Evolutionary conservation across 2,113 vertebrate species (phyloP).

Genomic region (Uropsilus gracilis): DNA sequence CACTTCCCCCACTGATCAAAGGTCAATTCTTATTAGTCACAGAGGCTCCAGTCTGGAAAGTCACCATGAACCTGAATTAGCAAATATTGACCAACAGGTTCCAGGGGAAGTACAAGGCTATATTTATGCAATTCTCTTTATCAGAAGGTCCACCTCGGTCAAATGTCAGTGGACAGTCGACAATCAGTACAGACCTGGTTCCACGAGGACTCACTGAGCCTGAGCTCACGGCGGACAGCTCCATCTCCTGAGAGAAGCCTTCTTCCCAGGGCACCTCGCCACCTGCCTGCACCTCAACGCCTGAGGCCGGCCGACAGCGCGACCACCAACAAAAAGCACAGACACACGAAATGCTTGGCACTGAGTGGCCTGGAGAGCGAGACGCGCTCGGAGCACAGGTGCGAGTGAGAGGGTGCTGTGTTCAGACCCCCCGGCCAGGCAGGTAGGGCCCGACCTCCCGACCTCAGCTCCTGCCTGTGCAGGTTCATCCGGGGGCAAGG

Average conservation of each 20-base stretch:
- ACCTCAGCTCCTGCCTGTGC: too few species aligned
- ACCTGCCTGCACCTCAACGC: accelerated
- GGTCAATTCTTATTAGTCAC: not conserved
- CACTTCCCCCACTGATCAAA: not conserved
- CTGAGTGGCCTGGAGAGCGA: too few species aligned
- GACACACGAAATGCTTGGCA: not conserved
- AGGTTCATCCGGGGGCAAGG: too few species aligned
- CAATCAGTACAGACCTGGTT: not conserved
- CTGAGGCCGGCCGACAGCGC: accelerated
- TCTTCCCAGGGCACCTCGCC: too few species aligned
- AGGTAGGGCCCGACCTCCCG: too few species aligned
- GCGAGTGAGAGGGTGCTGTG: too few species aligned
- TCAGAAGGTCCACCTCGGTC: too few species aligned
- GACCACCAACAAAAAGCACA: not conserved
- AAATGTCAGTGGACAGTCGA: too few species aligned
- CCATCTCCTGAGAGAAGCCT: accelerated
- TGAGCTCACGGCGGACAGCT: accelerated
- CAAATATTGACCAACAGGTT: not conserved
- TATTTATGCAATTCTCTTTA: not conserved
- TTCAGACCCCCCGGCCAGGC: too few species aligned
- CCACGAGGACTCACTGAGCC: not conserved
- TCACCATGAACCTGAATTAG: not conserved
- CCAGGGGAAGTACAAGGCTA: accelerated
- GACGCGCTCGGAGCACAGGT: too few species aligned
- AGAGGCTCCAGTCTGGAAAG: not conserved